A percentile compares a stretch with the other conserved stretches of the same genome.
Evolutionary conservation across 1,140 invertebrate genomes (phyloP).

Genomic region (Manduca sexta): DNA sequence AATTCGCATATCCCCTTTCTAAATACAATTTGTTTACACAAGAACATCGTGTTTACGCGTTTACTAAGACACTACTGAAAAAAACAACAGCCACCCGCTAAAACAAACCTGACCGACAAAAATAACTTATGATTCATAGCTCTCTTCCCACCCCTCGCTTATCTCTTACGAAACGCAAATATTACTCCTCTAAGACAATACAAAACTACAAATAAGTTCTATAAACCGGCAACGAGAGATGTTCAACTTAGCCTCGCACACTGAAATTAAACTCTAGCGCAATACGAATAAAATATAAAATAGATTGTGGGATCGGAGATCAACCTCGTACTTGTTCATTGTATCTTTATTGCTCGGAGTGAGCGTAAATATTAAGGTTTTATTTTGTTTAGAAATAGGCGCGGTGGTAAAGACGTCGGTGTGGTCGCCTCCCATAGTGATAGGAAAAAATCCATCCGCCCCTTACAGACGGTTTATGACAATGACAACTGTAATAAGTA

Average conservation of each 20-base stretch:
- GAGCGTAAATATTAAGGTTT: slow-evolving; percentile 63
- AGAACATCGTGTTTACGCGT: neutral
- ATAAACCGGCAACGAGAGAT: slow-evolving; percentile 28
- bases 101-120: slow-evolving; percentile 37
- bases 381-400: slow-evolving; percentile 66
- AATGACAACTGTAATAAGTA: slow-evolving; percentile 43
- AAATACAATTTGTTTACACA: no score
- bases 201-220: slow-evolving; percentile 59
- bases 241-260: slow-evolving; percentile 3
- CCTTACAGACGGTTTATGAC: slow-evolving; percentile 46
- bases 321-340: slow-evolving; percentile 56
- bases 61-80: slow-evolving; percentile 1
- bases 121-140: slow-evolving; percentile 34
- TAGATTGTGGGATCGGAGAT: slow-evolving; percentile 37
- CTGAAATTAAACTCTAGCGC: slow-evolving; percentile 11
- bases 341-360: slow-evolving; percentile 60
- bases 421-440: slow-evolving; percentile 62
- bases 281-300: slow-evolving; percentile 12
- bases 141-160: slow-evolving; percentile 38
- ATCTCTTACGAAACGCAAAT: slow-evolving; percentile 59
- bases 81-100: slow-evolving; percentile 42
- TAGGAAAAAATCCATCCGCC: slow-evolving; percentile 51
- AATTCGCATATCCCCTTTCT: no score
- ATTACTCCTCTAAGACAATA: slow-evolving; percentile 52
- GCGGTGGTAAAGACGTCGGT: slow-evolving; percentile 37